These are phyloP conservation scores for Athripsodes cinereus DNA, from an alignment of 2,888 invertebrate genomes.

Conservation along the genomic window DNA sequence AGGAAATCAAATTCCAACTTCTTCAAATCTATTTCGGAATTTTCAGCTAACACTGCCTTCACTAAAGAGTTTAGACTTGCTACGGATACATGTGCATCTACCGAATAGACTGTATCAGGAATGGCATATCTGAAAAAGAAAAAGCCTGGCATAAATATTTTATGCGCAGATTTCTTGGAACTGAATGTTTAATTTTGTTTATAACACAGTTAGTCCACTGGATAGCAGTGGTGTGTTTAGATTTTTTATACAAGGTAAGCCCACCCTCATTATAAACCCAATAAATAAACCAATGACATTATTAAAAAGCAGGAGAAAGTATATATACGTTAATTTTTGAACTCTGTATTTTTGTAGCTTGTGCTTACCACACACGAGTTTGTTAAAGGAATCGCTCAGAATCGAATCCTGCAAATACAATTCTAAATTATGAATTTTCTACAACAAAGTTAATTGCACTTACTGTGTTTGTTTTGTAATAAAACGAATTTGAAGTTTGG, in stretches of 20 bases:
- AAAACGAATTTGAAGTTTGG: constrained; percentile 70
- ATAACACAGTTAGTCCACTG: too few relatives aligned
- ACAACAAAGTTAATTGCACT: constrained; percentile 37
- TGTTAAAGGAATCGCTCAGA: too few relatives aligned
- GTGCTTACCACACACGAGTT: too few relatives aligned
- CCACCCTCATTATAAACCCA: too few relatives aligned
- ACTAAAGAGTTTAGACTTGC: constrained; percentile 71
- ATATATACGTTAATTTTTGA: neutral
- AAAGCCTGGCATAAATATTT: too few relatives aligned
- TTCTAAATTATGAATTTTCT: too few relatives aligned
- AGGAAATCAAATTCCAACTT: constrained; percentile 81
- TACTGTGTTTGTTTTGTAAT: constrained; percentile 77
- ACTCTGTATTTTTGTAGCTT: too few relatives aligned
- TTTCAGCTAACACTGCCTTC: constrained; percentile 69
- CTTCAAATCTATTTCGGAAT: constrained; percentile 34
- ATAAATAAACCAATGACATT: neutral
- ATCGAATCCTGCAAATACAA: too few relatives aligned
- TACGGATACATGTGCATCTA: constrained; percentile 64
- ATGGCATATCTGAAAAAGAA: constrained; percentile 69
- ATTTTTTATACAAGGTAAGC: too few relatives aligned
- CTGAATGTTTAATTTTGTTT: too few relatives aligned
- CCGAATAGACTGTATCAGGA: constrained; percentile 77
- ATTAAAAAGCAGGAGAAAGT: neutral
- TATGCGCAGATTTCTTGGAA: too few relatives aligned
- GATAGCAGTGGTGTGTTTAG: too few relatives aligned